Evolutionary conservation across 2,888 invertebrate species (phyloP), one percentile per base, ranked within the genome.

Genomic region (Cremastobaeus sp.): DNA sequence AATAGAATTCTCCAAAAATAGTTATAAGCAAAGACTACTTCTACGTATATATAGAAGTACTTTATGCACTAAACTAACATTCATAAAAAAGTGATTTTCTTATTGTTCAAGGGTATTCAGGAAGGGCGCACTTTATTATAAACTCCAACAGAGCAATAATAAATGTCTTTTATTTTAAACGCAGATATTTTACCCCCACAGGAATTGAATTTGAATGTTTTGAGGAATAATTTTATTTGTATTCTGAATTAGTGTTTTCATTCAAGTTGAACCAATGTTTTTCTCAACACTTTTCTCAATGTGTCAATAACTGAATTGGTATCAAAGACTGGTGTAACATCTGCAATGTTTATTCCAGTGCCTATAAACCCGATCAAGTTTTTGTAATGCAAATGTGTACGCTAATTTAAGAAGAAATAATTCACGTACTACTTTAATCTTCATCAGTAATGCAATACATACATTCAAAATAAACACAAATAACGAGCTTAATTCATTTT

Each of bases 301-400:
- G 17, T 37, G n/a, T 41, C 15, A 37, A 4, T 20, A 11, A 6
- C 6, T 20, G 9, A 3, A 41, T 18, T 41, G 39, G n/a, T 41
- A 6, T 11, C n/a, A 20, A 41, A 41, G 39, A 41, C 39, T 41
- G 39, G 39, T 4, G 18, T 41, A 20, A 41, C 20, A 41, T 20
- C 39, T 20, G 18, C n/a, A 20, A 4, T 41, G 18, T 41, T 20
- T 41, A 8, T 41, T 41, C 39, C 39, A 41, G 39, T 39, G 39
- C 17, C 17, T 39, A 17, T 6, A 17, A 39, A 15, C 18, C n/a
- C 8, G 17, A 25, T 25, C 8, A 8, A 25, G 4, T 5, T 25
- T 25, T 25, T 25, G 8, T 25, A 25, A 3, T 5, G 8, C 25
- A 25, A 25, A 25, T 8, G 8, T 25, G 4, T 8, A 8, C 25